Percentiles rank a stretch among this genome's conserved stretches.
These are phyloP conservation scores for Bergia puertoricense DNA, from an alignment of 92 coral and sea anemone genomes.

Conservation along the genomic window DNA sequence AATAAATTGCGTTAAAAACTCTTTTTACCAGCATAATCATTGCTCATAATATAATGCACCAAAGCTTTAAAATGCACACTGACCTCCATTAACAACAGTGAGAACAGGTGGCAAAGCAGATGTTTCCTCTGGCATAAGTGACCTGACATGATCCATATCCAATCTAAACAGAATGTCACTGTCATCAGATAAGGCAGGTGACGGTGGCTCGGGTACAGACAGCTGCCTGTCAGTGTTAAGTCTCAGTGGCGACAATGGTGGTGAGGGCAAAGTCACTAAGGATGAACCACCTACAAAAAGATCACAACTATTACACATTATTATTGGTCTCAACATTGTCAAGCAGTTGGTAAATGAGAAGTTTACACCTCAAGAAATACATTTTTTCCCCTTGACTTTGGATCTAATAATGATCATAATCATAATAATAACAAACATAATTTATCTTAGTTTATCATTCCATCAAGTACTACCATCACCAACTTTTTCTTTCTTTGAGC, in stretches of 20 bases:
- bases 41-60: neutral
- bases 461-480: too few species aligned
- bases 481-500: too few species aligned
- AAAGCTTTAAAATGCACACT: neutral
- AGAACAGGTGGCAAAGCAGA: slow-evolving; percentile 80
- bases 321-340: too few species aligned
- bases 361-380: too few species aligned
- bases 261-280: neutral
- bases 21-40: neutral
- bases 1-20: too few species aligned
- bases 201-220: slow-evolving; percentile 73
- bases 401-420: too few species aligned
- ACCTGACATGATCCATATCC: slow-evolving; percentile 86
- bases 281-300: neutral
- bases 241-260: slow-evolving; percentile 30
- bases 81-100: slow-evolving; percentile 66
- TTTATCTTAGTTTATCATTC: too few species aligned
- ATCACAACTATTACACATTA: too few species aligned
- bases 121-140: slow-evolving; percentile 77
- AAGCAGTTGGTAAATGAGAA: too few species aligned
- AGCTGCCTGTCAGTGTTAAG: slow-evolving; percentile 26
- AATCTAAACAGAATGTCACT: slow-evolving; percentile 85
- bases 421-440: too few species aligned
- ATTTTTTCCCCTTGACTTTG: too few species aligned
- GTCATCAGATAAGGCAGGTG: slow-evolving; percentile 88